Percentiles rank a stretch among this genome's conserved stretches.
phyloP scores from a whole-genome alignment of 1,140 invertebrate genomes.

The Periplaneta americana region DNA sequence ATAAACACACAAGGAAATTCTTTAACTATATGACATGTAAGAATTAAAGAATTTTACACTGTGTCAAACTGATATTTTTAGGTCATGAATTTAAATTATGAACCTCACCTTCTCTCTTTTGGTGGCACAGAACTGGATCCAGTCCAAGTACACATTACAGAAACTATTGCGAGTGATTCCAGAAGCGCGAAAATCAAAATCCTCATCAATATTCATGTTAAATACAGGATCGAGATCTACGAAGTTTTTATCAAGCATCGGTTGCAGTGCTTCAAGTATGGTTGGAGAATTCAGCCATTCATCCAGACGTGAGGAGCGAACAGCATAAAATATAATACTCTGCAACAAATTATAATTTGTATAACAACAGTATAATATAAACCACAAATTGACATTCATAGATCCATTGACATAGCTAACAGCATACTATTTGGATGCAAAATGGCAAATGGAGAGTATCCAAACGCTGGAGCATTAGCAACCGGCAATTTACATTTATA shows the following conservation, averaged over 20 bases:
- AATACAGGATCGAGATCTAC: constrained; percentile 96
- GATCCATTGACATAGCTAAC: too few species aligned
- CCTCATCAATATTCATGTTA: constrained; percentile 91
- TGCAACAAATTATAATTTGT: too few species aligned
- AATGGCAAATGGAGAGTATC: too few species aligned
- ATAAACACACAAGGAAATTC: too few species aligned
- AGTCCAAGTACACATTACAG: constrained; percentile 83
- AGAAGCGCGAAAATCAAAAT: constrained; percentile 82
- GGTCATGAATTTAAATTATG: too few species aligned
- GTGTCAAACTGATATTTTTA: too few species aligned
- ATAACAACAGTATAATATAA: constrained; percentile 16
- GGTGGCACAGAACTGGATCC: constrained; percentile 84
- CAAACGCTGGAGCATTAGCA: too few species aligned
- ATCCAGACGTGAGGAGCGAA: constrained; percentile 81
- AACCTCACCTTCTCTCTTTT: constrained; percentile 26
- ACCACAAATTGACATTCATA: too few species aligned
- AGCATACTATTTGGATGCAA: too few species aligned
- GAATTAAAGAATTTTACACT: too few species aligned
- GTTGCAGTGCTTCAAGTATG: constrained; percentile 73
- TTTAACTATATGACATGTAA: too few species aligned
- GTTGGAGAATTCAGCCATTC: constrained; percentile 80
- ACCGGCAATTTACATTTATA: not conserved
- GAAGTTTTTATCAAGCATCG: constrained; percentile 78
- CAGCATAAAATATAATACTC: constrained; percentile 96
- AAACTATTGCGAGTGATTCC: constrained; percentile 90